phyloP scores from a whole-genome alignment of 2,113 vertebrate genomes.

The Ramphastos sulfuratus region DNA sequence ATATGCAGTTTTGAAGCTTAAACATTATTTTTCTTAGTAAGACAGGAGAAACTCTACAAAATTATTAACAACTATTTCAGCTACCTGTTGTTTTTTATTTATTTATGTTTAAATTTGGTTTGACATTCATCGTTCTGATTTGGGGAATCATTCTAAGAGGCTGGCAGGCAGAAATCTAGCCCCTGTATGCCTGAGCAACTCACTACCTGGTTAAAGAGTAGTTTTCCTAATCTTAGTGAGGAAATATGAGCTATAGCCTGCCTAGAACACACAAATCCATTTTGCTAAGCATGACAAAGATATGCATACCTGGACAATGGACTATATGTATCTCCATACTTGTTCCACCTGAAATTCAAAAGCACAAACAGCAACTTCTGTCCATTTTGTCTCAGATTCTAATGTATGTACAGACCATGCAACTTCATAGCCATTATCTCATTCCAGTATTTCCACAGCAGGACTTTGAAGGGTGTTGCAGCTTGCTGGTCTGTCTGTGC shows the following conservation, averaged over 20 bases:
- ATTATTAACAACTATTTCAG: background rate
- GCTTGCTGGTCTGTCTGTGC: background rate
- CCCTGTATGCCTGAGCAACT: background rate
- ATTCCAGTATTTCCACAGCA: background rate
- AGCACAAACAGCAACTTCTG: background rate
- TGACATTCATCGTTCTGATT: background rate
- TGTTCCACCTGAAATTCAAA: background rate
- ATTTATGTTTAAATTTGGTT: background rate
- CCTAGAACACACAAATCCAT: background rate
- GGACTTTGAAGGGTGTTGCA: background rate
- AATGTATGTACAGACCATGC: rapidly evolving
- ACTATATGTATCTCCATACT: background rate
- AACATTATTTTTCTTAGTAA: background rate
- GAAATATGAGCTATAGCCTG: background rate
- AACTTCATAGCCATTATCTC: background rate
- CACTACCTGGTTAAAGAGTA: background rate
- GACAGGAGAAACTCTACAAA: background rate
- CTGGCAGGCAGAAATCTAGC: background rate
- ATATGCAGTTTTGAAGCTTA: background rate
- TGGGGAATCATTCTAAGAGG: background rate
- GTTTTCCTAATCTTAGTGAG: background rate
- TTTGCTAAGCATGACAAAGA: background rate
- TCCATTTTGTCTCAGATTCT: background rate
- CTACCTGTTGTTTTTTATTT: background rate
- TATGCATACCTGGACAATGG: background rate